Conservation (phyloP, 2,888 invertebrate species). For the Antitype chi region DNA sequence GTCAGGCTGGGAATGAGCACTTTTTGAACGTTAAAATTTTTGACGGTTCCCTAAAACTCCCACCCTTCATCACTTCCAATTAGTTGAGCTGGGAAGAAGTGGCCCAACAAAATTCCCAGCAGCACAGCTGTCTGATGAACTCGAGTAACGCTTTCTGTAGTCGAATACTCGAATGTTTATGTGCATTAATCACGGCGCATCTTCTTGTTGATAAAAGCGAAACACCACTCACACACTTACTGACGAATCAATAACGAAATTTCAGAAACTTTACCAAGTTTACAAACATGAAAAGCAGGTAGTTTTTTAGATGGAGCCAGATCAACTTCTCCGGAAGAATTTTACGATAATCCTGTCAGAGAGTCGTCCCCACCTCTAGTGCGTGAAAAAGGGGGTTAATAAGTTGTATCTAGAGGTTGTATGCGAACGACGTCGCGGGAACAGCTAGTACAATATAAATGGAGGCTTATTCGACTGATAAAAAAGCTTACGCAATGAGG, state of each 20-base stretch:
- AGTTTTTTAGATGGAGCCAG: background rate
- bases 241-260: background rate
- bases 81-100: no score
- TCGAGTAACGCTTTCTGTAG: background rate
- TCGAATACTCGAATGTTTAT: background rate
- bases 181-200: no score
- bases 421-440: background rate
- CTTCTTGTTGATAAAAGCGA: background rate
- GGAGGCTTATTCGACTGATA: background rate
- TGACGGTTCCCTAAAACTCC: no score
- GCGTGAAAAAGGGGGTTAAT: background rate
- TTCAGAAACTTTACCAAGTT: background rate
- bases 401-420: background rate
- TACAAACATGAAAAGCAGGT: background rate
- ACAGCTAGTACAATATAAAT: background rate
- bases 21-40: no score
- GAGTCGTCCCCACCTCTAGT: background rate
- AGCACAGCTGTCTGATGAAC: no score
- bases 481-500: constrained; percentile 24
- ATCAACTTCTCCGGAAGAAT: background rate
- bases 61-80: no score
- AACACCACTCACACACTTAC: background rate
- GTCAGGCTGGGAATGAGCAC: no score
- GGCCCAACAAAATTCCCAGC: no score
- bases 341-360: background rate